Conservation (phyloP, 53 echinoderm and acorn worm species). For the Echinometra lucunter region DNA sequence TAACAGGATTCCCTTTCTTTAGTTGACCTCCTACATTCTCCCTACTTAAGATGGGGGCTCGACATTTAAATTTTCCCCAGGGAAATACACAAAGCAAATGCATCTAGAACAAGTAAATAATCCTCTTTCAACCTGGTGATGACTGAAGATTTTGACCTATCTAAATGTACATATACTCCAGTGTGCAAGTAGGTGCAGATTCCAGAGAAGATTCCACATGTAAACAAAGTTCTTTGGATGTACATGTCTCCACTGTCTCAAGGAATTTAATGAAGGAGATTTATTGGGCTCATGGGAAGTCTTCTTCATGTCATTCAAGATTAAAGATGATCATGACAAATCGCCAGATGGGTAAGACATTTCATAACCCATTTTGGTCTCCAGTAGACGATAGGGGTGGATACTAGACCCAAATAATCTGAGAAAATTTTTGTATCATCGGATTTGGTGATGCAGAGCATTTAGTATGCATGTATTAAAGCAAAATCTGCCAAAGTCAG, state of each 20-base stretch:
- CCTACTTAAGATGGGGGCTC: neutral
- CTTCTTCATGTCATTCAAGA: neutral
- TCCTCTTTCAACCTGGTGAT: constrained; percentile 8
- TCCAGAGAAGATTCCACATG: neutral
- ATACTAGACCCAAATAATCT: neutral
- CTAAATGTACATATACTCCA: neutral
- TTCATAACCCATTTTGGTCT: neutral
- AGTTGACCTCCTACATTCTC: neutral
- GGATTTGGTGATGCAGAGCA: neutral
- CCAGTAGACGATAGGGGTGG: neutral
- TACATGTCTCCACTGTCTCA: neutral
- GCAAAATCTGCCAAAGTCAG: neutral
- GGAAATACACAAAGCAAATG: constrained; percentile 20
- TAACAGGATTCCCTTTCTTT: neutral
- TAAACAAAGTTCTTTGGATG: constrained; percentile 5
- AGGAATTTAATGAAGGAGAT: constrained; percentile 18
- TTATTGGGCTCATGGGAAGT: neutral
- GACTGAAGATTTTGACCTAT: constrained; percentile 30
- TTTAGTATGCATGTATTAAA: neutral
- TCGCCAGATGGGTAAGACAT: neutral
- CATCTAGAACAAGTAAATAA: constrained; percentile 45
- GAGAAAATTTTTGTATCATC: neutral
- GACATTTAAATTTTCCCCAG: neutral
- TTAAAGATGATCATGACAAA: neutral
- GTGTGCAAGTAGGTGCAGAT: neutral